phyloP scores from a whole-genome alignment of 2,888 invertebrate species.

The Nebria brevicollis region DNA sequence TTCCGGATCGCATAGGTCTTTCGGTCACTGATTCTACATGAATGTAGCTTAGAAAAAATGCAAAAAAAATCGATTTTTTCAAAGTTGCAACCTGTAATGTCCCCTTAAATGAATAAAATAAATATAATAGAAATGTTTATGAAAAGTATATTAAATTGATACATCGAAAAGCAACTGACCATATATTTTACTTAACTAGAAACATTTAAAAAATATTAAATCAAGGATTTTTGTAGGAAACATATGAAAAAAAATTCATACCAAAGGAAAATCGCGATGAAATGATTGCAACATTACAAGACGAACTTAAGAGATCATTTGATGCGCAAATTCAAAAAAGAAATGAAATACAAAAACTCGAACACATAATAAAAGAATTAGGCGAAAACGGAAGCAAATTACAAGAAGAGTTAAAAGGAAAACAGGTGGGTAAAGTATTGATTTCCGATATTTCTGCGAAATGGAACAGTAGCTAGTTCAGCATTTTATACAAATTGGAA shows the following conservation, averaged over 20 bases:
- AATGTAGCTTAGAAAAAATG: too few relatives aligned
- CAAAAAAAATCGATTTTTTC: too few relatives aligned
- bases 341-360: constrained; percentile 31
- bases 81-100: too few relatives aligned
- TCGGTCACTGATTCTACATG: too few relatives aligned
- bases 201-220: too few relatives aligned
- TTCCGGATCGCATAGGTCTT: too few relatives aligned
- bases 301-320: constrained; percentile 33
- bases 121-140: too few relatives aligned
- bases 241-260: constrained; percentile 1
- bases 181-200: too few relatives aligned
- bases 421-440: constrained; percentile 20
- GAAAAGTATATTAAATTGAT: too few relatives aligned
- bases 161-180: too few relatives aligned
- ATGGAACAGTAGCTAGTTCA: background rate
- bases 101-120: too few relatives aligned
- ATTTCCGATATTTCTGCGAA: background rate
- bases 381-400: constrained; percentile 16
- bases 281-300: constrained; percentile 19
- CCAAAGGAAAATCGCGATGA: constrained; percentile 27
- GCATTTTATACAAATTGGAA: too few relatives aligned
- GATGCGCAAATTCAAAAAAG: constrained; percentile 32
- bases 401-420: constrained; percentile 24
- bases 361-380: constrained; percentile 28
- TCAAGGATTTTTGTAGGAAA: background rate